Evolutionary conservation across 2,888 invertebrate species (phyloP).

Genomic region (Dicyrtomina minuta): DNA sequence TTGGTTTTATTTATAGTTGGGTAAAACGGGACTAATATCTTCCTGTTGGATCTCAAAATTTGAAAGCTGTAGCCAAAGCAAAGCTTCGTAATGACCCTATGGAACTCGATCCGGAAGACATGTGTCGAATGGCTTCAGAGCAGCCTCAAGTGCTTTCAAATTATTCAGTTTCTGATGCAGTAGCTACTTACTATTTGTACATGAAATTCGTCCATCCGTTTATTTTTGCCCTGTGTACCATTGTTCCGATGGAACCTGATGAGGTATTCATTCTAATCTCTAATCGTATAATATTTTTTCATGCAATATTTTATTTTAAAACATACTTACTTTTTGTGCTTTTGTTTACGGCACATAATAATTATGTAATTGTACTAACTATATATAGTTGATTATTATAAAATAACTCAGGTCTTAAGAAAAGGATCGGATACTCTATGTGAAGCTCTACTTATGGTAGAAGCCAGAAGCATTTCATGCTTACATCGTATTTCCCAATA

Average conservation of each 20-base stretch:
- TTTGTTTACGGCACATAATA: no score
- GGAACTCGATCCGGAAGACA: constrained; percentile 96
- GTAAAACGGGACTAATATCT: constrained; percentile 98
- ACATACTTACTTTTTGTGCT: no score
- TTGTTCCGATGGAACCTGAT: constrained; percentile 97
- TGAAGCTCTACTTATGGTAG: constrained; percentile 95
- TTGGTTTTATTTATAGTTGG: constrained; percentile 70
- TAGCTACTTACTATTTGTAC: constrained; percentile 97
- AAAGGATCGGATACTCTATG: constrained; percentile 98
- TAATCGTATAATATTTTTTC: background rate
- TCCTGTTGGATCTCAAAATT: constrained; percentile 95
- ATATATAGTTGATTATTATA: no score
- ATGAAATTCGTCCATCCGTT: constrained; percentile 99
- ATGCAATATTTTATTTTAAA: no score
- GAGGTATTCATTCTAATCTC: constrained; percentile 74
- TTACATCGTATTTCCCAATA: constrained; percentile 96
- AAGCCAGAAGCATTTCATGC: constrained; percentile 96
- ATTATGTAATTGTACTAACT: no score
- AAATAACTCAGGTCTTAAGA: constrained; percentile 68
- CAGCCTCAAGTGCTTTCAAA: constrained; percentile 92
- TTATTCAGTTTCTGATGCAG: constrained; percentile 98
- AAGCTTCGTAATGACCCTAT: constrained; percentile 94
- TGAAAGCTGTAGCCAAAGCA: constrained; percentile 97
- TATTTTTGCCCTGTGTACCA: constrained; percentile 97
- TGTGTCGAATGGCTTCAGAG: constrained; percentile 94